Evolutionary conservation across 2,113 vertebrate genomes (phyloP).

Genomic region (Actenoides lindsayi): DNA sequence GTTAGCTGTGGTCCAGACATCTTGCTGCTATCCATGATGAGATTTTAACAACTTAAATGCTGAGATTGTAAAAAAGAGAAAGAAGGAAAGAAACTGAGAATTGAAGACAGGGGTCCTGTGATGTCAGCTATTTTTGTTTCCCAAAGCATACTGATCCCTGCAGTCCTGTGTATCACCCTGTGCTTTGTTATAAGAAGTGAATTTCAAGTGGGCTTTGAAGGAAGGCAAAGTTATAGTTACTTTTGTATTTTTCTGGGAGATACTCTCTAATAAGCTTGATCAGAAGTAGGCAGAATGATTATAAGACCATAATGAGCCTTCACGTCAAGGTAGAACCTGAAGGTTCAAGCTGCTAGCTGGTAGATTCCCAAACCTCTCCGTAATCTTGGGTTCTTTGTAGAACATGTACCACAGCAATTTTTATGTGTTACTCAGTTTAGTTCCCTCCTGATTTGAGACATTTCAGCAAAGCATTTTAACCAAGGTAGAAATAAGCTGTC

Average conservation of each 20-base stretch:
- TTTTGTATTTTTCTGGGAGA: neutral
- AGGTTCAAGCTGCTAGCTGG: neutral
- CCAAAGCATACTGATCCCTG: neutral
- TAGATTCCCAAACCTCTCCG: neutral
- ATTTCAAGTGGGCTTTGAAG: neutral
- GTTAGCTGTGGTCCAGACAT: neutral
- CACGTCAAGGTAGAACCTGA: neutral
- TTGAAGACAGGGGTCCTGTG: neutral
- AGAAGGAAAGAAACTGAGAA: neutral
- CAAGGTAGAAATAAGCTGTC: neutral
- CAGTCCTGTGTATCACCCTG: neutral
- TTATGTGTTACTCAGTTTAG: neutral
- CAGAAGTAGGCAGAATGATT: neutral
- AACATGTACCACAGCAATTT: neutral
- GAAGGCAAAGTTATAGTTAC: neutral
- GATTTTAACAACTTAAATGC: neutral
- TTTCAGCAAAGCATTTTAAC: neutral
- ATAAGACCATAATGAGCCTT: fast-evolving
- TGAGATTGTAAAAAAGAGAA: neutral
- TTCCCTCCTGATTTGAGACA: neutral
- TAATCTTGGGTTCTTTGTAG: neutral
- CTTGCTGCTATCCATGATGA: neutral
- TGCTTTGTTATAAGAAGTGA: neutral
- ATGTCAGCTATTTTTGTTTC: neutral
- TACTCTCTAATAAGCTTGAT: neutral